These are phyloP conservation scores for Drosophila melanica DNA, from an alignment of 1,140 invertebrate species.

Conservation along the genomic window DNA sequence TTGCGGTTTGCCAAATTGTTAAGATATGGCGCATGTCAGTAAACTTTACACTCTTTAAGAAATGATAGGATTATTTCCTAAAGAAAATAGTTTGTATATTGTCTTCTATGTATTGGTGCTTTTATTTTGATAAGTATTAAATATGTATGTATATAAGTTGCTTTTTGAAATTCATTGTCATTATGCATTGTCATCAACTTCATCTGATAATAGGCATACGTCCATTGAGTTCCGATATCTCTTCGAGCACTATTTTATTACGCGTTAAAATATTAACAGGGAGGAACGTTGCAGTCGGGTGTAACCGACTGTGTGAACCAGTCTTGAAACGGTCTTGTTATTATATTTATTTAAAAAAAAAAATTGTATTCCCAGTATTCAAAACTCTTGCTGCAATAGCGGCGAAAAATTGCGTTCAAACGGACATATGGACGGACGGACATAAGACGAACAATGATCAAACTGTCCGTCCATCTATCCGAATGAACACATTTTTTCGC, in stretches of 20 bases:
- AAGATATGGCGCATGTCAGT: slow-evolving; percentile 18
- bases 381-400: too few relatives aligned
- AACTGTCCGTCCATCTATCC: too few relatives aligned
- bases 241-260: background rate
- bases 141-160: background rate
- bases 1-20: slow-evolving; percentile 1
- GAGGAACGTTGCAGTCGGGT: too few relatives aligned
- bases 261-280: background rate
- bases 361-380: too few relatives aligned
- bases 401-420: too few relatives aligned
- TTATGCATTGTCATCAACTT: background rate
- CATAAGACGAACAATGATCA: too few relatives aligned
- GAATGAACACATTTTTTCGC: too few relatives aligned
- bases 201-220: background rate
- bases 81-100: background rate
- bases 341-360: too few relatives aligned
- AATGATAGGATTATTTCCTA: slow-evolving; percentile 5
- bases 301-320: too few relatives aligned
- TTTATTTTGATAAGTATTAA: slow-evolving; percentile 3
- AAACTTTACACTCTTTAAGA: background rate
- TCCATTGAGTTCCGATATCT: background rate
- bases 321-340: too few relatives aligned
- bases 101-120: background rate
- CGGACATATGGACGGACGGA: too few relatives aligned
- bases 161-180: background rate